Evolutionary conservation across 2,113 vertebrate species (phyloP).

Genomic region (Crotalus horridus): DNA sequence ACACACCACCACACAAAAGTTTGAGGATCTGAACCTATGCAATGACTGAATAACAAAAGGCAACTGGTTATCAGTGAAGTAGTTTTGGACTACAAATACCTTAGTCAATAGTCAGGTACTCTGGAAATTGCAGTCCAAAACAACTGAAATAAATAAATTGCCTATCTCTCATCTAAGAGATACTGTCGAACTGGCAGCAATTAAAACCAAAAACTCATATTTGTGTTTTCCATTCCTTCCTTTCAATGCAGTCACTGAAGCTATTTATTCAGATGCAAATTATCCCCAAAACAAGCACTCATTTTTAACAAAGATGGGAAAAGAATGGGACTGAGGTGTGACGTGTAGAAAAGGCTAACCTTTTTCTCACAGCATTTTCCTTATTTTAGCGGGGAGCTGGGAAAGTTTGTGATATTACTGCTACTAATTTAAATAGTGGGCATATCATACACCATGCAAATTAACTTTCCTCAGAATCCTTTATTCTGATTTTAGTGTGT

Average conservation of each 20-base stretch:
- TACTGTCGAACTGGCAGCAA: background rate
- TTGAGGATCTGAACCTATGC: background rate
- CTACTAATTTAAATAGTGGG: too few species aligned
- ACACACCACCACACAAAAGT: background rate
- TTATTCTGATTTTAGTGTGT: too few species aligned
- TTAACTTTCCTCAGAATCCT: too few species aligned
- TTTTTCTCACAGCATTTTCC: background rate
- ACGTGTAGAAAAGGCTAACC: too few species aligned
- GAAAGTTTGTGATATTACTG: too few species aligned
- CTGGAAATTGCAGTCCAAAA: background rate
- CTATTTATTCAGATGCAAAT: background rate
- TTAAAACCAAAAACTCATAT: background rate
- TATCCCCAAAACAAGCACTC: background rate
- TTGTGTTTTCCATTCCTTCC: background rate
- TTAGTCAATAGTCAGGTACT: background rate
- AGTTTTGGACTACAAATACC: background rate
- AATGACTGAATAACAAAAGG: background rate
- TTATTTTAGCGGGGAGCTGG: background rate
- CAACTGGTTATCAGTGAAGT: background rate
- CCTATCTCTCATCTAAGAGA: background rate
- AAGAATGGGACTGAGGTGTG: background rate
- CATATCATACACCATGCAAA: too few species aligned
- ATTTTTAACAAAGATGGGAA: background rate
- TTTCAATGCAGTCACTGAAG: background rate
- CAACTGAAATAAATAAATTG: background rate